phyloP scores from a whole-genome alignment of 2,888 invertebrate species.

The Camptogramma bilineatum region DNA sequence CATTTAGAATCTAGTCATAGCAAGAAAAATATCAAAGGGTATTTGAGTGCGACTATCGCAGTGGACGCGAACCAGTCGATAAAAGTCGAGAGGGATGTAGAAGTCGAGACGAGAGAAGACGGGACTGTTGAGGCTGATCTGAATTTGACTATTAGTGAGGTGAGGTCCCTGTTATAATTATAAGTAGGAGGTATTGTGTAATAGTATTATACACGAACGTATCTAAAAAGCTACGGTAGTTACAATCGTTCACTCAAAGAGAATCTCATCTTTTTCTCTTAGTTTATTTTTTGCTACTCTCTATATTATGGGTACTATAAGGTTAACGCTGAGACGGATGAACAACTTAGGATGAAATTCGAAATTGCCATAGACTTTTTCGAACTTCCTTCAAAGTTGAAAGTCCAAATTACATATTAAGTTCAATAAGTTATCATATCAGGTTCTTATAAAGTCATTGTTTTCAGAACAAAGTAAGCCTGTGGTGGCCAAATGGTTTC shows the following conservation, averaged over 20 bases:
- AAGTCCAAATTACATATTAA: background rate
- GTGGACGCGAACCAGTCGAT: constrained; percentile 65
- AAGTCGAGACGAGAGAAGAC: constrained; percentile 53
- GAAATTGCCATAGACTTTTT: no score
- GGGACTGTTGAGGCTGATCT: constrained; percentile 65
- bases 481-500: constrained; percentile 99
- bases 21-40: constrained; percentile 55
- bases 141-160: constrained; percentile 66
- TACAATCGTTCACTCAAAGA: no score
- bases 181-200: background rate
- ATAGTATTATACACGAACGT: no score
- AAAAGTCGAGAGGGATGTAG: constrained; percentile 54
- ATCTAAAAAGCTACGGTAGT: no score
- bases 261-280: no score
- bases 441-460: background rate
- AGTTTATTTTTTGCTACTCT: no score
- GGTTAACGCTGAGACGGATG: no score
- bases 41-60: constrained; percentile 59
- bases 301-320: no score
- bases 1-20: constrained; percentile 63
- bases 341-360: no score
- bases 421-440: no score
- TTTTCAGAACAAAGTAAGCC: constrained; percentile 66
- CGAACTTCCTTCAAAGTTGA: no score
- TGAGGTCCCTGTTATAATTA: constrained; percentile 38